A percentile compares a stretch with the other conserved stretches of the same genome.
These are phyloP conservation scores for Malurus splendens DNA, from an alignment of 2,797 vertebrate species.

Conservation along the genomic window DNA sequence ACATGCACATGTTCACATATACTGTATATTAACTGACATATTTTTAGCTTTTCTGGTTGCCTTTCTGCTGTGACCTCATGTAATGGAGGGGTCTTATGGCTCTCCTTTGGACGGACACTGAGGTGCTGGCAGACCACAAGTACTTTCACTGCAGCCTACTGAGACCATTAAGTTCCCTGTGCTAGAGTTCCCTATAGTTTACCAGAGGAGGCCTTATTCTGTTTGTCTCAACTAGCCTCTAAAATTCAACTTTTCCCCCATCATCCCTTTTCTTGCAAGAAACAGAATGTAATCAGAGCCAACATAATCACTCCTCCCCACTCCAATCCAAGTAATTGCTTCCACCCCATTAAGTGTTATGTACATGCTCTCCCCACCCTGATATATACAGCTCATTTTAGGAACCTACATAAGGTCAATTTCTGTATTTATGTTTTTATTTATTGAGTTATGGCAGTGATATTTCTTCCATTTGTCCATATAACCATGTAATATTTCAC, in stretches of 20 bases:
- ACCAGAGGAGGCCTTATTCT: background rate
- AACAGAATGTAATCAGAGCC: background rate
- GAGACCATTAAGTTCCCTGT: accelerated
- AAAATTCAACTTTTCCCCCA: background rate
- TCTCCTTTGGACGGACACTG: background rate
- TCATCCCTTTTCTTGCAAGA: background rate
- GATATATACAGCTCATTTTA: background rate
- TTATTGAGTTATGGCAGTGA: background rate
- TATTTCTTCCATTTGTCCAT: background rate
- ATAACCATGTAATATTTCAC: background rate
- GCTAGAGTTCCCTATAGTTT: background rate
- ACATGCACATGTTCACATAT: accelerated
- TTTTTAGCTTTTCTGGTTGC: background rate
- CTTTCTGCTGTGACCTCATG: accelerated
- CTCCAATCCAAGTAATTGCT: background rate
- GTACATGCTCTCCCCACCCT: background rate
- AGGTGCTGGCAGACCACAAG: accelerated
- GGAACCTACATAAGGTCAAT: background rate
- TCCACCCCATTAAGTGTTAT: background rate
- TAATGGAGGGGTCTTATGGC: background rate
- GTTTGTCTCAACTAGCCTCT: background rate
- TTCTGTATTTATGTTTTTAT: background rate
- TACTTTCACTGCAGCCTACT: background rate
- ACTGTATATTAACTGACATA: background rate
- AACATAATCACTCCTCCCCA: background rate